These are phyloP conservation scores for Zonotrichia albicollis DNA, from an alignment of 2,797 vertebrate genomes.

Conservation along the genomic window DNA sequence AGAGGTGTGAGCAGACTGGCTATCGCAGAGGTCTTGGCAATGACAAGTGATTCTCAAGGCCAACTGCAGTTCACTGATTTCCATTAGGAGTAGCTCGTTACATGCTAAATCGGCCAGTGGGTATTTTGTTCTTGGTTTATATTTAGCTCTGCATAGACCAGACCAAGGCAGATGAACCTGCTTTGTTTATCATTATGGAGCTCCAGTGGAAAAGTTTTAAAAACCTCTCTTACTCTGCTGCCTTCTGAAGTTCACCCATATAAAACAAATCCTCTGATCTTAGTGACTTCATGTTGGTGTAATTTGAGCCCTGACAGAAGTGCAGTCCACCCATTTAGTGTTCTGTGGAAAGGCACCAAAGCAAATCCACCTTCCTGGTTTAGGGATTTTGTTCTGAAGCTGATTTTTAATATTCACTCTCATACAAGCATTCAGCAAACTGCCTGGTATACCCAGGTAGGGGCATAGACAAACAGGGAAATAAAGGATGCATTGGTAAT, in stretches of 20 bases:
- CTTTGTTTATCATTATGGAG: not conserved
- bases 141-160: not conserved
- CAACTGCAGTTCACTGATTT: conserved; percentile 14
- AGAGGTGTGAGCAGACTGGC: not conserved
- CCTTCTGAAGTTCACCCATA: not conserved
- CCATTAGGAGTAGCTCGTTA: conserved; percentile 33
- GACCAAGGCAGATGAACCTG: not conserved
- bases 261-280: conserved; percentile 16
- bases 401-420: not conserved
- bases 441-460: not conserved
- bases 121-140: not conserved
- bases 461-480: not conserved
- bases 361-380: conserved; percentile 1
- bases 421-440: not conserved
- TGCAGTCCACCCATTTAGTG: not conserved
- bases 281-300: not conserved
- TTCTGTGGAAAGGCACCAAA: conserved; percentile 10
- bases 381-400: not conserved
- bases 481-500: not conserved
- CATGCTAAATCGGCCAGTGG: not conserved
- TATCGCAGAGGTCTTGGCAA: not conserved
- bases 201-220: not conserved
- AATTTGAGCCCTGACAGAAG: not conserved
- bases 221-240: not conserved
- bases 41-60: conserved; percentile 30